phyloP scores from a whole-genome alignment of 2,113 vertebrate genomes.

The Tursiops truncatus region DNA sequence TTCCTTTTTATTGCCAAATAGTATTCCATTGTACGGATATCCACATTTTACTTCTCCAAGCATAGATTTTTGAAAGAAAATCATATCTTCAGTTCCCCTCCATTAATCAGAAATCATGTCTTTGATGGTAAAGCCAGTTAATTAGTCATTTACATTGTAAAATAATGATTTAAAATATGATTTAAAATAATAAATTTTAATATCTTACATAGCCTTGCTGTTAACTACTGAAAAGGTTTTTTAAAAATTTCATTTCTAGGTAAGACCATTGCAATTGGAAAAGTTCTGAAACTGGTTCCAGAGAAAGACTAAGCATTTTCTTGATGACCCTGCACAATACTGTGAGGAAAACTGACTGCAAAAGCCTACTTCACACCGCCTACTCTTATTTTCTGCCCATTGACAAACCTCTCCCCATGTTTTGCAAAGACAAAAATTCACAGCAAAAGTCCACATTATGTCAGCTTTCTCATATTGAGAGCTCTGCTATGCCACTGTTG shows the following conservation, averaged over 20 bases:
- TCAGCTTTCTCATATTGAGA: slow-evolving; percentile 99
- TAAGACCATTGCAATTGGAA: slow-evolving; percentile 99
- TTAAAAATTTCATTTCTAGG: slow-evolving; percentile 84
- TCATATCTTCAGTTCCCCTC: neutral
- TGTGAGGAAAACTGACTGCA: slow-evolving; percentile 92
- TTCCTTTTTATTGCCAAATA: slow-evolving; percentile 11
- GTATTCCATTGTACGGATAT: neutral
- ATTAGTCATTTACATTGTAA: neutral
- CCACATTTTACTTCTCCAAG: neutral
- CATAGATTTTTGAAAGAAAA: neutral
- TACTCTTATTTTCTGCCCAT: slow-evolving; percentile 91
- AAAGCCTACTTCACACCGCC: slow-evolving; percentile 91
- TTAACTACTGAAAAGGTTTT: slow-evolving; percentile 60
- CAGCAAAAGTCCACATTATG: slow-evolving; percentile 95
- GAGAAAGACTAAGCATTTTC: slow-evolving; percentile 97
- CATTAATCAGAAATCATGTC: neutral
- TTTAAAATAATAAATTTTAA: slow-evolving; percentile 14
- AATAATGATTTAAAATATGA: neutral
- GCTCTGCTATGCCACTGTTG: slow-evolving; percentile 99
- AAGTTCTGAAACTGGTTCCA: slow-evolving; percentile 99
- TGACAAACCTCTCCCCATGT: slow-evolving; percentile 87
- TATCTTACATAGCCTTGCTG: neutral
- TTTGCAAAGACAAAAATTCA: slow-evolving; percentile 87
- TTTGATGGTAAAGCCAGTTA: neutral
- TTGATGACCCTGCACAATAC: slow-evolving; percentile 89